Evolutionary conservation across 1,140 invertebrate genomes (phyloP).

Genomic region (Temnothorax longispinosus): DNA sequence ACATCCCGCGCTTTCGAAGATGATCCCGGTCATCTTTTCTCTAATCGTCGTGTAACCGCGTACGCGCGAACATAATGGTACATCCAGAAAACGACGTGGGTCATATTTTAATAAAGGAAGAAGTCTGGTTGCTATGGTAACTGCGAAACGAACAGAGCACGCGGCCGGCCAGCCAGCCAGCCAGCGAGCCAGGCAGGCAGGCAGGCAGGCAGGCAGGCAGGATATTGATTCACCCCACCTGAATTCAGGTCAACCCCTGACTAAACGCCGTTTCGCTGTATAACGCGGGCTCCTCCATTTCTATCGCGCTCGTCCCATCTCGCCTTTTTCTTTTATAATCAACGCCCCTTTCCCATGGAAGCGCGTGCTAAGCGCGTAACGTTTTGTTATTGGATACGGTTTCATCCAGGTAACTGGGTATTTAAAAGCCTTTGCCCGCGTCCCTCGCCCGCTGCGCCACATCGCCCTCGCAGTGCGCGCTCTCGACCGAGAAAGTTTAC

Average conservation of each 20-base stretch:
- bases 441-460: too few relatives aligned
- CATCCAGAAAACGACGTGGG: conserved; percentile 70
- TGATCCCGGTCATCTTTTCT: not conserved
- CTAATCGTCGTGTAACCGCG: not conserved
- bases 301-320: conserved; percentile 38
- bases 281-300: conserved; percentile 58
- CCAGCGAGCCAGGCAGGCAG: not conserved
- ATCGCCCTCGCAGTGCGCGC: not conserved
- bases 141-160: conserved; percentile 83
- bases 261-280: conserved; percentile 82
- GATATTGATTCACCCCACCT: conserved; percentile 86
- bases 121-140: conserved; percentile 84
- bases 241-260: conserved; percentile 86
- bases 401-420: conserved; percentile 54
- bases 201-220: conserved; percentile 65
- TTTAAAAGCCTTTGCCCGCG: not conserved
- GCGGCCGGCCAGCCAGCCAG: conserved; percentile 24
- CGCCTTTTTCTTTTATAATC: conserved; percentile 43
- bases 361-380: not conserved
- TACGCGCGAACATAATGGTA: not conserved
- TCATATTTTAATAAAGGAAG: conserved; percentile 85
- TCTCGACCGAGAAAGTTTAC: conserved; percentile 49
- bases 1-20: not conserved
- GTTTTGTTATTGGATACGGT: conserved; percentile 52
- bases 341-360: conserved; percentile 28